Conservation (phyloP, 2,888 invertebrate species). For the Helicoverpa assulta region DNA sequence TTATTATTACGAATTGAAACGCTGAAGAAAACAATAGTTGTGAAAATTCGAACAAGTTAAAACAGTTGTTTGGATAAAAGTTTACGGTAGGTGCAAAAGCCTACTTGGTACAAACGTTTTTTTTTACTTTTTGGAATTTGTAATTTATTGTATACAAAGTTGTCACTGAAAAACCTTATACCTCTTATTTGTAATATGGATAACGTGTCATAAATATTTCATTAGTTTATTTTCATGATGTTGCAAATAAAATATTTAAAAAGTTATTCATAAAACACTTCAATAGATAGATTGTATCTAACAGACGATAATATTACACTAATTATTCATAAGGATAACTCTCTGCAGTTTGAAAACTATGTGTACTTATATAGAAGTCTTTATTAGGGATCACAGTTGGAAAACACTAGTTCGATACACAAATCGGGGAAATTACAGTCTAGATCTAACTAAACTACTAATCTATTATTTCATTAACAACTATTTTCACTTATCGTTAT, state of each 20-base stretch:
- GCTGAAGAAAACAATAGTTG: constrained; percentile 13
- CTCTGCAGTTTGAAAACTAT: constrained; percentile 68
- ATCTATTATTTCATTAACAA: constrained; percentile 34
- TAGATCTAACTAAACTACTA: constrained; percentile 57
- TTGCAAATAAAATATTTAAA: constrained; percentile 31
- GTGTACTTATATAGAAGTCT: constrained; percentile 88
- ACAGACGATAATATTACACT: constrained; percentile 57
- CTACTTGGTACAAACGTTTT: constrained; percentile 7
- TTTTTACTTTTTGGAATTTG: constrained; percentile 12
- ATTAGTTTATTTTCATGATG: constrained; percentile 3
- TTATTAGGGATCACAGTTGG: constrained; percentile 90
- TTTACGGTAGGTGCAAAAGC: constrained; percentile 22
- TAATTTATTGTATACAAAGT: constrained; percentile 18
- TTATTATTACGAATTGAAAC: constrained; percentile 21
- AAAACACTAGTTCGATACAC: constrained; percentile 86
- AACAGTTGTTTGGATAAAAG: constrained; percentile 7
- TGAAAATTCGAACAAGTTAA: constrained; percentile 4
- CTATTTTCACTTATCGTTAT: constrained; percentile 41
- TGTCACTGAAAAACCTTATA: constrained; percentile 16
- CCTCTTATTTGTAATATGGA: constrained; percentile 15
- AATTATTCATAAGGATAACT: constrained; percentile 71
- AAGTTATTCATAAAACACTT: constrained; percentile 30
- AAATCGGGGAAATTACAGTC: constrained; percentile 73
- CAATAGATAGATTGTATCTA: constrained; percentile 47
- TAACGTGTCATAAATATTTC: constrained; percentile 7